phyloP scores from a whole-genome alignment of 2,113 vertebrate genomes.

The Corynorhinus townsendii region DNA sequence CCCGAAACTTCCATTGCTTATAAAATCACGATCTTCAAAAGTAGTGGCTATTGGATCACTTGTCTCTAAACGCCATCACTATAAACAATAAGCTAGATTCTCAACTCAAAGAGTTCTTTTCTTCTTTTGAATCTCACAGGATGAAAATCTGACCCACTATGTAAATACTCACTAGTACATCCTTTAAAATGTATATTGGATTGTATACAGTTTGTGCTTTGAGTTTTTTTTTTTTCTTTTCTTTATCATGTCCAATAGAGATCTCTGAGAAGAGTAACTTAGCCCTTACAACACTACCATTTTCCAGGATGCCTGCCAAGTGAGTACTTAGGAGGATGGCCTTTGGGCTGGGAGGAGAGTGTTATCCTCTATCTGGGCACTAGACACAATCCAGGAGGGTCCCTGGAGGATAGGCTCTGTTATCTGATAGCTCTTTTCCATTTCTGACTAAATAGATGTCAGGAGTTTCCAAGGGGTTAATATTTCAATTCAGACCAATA shows the following conservation, averaged over 20 bases:
- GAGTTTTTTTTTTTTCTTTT: background rate
- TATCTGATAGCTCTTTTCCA: constrained; percentile 72
- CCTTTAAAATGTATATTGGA: constrained; percentile 59
- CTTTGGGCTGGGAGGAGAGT: constrained; percentile 21
- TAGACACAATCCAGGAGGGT: constrained; percentile 55
- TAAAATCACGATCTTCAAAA: constrained; percentile 65
- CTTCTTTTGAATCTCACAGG: constrained; percentile 59
- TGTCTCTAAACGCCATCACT: constrained; percentile 51
- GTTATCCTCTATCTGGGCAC: constrained; percentile 64
- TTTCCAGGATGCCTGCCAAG: constrained; percentile 75
- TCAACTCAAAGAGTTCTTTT: constrained; percentile 57
- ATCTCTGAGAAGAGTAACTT: constrained; percentile 69
- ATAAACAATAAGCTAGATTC: constrained; percentile 48
- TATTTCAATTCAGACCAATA: constrained; percentile 59
- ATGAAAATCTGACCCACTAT: constrained; percentile 52
- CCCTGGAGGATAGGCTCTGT: constrained; percentile 45
- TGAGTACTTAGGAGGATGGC: constrained; percentile 70
- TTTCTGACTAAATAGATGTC: constrained; percentile 60
- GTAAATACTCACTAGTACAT: constrained; percentile 35
- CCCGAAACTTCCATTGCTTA: constrained; percentile 52
- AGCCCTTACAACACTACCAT: constrained; percentile 38
- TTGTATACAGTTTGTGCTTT: constrained; percentile 43
- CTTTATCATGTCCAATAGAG: constrained; percentile 66
- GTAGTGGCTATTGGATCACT: constrained; percentile 28
- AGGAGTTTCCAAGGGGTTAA: constrained; percentile 68